These are phyloP conservation scores for Epizoanthus scotinus DNA, from an alignment of 92 coral and sea anemone species.

Conservation along the genomic window DNA sequence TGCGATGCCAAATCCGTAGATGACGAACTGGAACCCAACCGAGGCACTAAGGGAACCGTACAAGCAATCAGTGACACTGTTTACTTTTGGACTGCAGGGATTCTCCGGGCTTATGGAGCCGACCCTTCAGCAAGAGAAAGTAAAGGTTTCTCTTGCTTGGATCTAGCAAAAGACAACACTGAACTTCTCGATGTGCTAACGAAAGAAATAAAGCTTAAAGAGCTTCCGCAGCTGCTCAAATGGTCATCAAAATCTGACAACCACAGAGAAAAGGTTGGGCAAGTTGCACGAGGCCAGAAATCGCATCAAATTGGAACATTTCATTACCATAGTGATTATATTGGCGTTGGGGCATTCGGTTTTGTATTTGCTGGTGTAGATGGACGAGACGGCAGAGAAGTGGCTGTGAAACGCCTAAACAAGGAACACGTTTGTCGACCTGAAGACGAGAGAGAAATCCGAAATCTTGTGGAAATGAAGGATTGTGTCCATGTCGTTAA, in stretches of 20 bases:
- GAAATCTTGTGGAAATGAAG: constrained; percentile 28
- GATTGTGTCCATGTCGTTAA: constrained; percentile 49
- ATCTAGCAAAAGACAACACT: constrained; percentile 11
- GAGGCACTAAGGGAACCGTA: neutral
- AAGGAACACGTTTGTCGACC: constrained; percentile 23
- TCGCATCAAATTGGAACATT: constrained; percentile 32
- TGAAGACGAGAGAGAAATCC: constrained; percentile 43
- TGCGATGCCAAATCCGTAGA: neutral
- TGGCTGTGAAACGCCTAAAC: constrained; percentile 51
- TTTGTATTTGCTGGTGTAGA: constrained; percentile 47
- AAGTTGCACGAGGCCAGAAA: constrained; percentile 48
- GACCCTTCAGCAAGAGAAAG: constrained; percentile 9
- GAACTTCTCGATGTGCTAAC: constrained; percentile 30
- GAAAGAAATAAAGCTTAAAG: constrained; percentile 4
- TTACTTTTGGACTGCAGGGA: constrained; percentile 8
- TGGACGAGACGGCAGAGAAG: constrained; percentile 65
- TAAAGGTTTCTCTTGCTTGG: constrained; percentile 24
- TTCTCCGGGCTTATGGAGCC: constrained; percentile 41
- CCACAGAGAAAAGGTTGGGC: constrained; percentile 33
- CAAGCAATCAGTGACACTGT: constrained; percentile 4
- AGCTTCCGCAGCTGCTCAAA: constrained; percentile 46
- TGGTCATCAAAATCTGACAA: constrained; percentile 50
- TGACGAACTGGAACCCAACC: neutral
- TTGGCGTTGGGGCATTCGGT: constrained; percentile 53
- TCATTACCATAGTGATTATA: constrained; percentile 47